A percentile compares a stretch with the other conserved stretches of the same genome.
Conservation (phyloP, 2,113 vertebrate genomes). For the Leucopternis melanops region DNA sequence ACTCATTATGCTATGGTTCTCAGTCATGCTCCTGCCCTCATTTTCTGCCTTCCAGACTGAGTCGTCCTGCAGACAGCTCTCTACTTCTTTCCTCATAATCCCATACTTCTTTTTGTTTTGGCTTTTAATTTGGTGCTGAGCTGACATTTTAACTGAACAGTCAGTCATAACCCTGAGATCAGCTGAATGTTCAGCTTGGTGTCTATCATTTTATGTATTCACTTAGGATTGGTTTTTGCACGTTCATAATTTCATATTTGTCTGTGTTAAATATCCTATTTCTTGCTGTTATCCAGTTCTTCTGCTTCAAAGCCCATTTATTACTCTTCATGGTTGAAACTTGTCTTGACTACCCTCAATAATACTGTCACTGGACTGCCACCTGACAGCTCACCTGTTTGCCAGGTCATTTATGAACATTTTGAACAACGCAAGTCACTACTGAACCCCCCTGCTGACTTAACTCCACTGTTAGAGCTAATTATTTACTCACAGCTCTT, state of each 20-base stretch:
- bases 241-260: rapidly evolving
- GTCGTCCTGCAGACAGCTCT: neutral
- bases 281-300: neutral
- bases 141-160: neutral
- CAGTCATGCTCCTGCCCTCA: neutral
- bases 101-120: neutral
- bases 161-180: neutral
- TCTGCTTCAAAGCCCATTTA: neutral
- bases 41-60: neutral
- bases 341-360: neutral
- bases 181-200: neutral
- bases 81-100: neutral
- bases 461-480: neutral
- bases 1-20: neutral
- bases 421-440: neutral
- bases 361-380: neutral
- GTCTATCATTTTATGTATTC: neutral
- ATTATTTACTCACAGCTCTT: neutral
- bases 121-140: neutral
- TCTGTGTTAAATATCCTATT: neutral
- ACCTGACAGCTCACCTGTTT: neutral
- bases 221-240: neutral
- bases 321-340: neutral
- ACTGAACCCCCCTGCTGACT: neutral
- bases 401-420: neutral